Base-by-base conservation (phyloP, 2,888 invertebrate genomes). In the Drosophila merina region DNA sequence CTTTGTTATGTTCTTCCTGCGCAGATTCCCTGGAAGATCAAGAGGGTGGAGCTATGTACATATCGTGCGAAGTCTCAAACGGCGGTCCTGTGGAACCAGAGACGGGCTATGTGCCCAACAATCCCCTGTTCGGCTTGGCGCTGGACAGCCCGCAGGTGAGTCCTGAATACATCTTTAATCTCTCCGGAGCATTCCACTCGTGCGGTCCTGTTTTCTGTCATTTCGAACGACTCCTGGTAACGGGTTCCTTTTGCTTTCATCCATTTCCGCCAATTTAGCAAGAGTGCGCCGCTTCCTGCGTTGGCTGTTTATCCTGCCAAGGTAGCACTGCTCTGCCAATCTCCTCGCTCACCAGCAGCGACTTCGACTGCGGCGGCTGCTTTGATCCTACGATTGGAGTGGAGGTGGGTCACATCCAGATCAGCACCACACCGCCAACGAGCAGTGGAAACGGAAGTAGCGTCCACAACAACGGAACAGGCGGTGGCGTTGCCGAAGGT, bases 41-140 rank as follows among this genome's bases (percentile, higher is more conserved):
- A 90, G 92, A 92, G 91, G 92, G 92, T 92, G 92, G 92, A 92
- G 92, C 92, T 90, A 92, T 92, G 92, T 92, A 92, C 90, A 92
- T 92, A 91, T 91, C 92, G 89, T 92, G 92, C 89, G 92, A 91
- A 89, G 92, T 91, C 89, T 90, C 92, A 89, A 92, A 91, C 88
- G 91, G 91, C 81, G 90, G 90, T 91, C 90, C 91, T 89, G 90
- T 91, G 91, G 92, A 92, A 89, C 90, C 92, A 80, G 92, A 92
- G 89, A 91, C 92, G 86, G 92, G 92, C 89, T 92, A 92, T 85
- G 91, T 92, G 77, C 92, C 92, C 82, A 92, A 92, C 81, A 92
- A 92, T 90, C 91, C 92, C 88, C 90, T 92, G 89, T 92, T 92
- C 82, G 92, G 92, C 76, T 81, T 92, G 89, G 91, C 92, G 74